These are phyloP conservation scores for Diceros bicornis DNA, from an alignment of 2,797 vertebrate species.

Conservation along the genomic window DNA sequence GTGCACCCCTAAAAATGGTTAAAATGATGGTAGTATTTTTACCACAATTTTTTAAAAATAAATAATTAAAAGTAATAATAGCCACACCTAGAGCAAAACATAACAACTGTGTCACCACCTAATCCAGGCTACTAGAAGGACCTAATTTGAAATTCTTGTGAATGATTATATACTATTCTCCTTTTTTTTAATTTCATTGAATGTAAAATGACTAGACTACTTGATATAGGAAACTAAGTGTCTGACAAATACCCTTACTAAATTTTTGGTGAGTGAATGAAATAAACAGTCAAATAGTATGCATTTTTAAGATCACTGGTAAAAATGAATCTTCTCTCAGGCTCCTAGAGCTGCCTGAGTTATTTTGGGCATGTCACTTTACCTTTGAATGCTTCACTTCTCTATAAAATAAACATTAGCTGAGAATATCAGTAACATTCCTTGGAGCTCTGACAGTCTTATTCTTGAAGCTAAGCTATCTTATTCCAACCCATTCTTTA, in stretches of 20 bases:
- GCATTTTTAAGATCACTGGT: constrained; percentile 13
- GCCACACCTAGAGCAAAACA: background rate
- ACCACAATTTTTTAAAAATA: background rate
- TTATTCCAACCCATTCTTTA: constrained; percentile 9
- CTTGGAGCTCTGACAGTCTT: constrained; percentile 1
- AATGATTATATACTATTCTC: background rate
- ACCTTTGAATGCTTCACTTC: constrained; percentile 40
- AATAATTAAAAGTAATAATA: background rate
- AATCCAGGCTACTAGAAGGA: constrained; percentile 21
- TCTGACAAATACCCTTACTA: background rate
- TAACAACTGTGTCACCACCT: background rate
- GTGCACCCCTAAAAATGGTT: background rate
- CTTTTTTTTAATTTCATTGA: background rate
- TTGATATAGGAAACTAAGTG: background rate
- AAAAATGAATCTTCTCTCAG: background rate
- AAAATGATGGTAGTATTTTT: background rate
- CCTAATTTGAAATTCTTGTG: constrained; percentile 22
- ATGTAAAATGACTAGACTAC: background rate
- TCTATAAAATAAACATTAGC: background rate
- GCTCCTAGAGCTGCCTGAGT: background rate
- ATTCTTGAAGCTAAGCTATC: background rate
- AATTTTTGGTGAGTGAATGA: constrained; percentile 11
- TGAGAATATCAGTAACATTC: background rate
- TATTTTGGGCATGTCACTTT: background rate
- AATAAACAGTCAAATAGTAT: background rate